Conservation (phyloP, 2,797 vertebrate species). For the Philypnodon macrostomus region DNA sequence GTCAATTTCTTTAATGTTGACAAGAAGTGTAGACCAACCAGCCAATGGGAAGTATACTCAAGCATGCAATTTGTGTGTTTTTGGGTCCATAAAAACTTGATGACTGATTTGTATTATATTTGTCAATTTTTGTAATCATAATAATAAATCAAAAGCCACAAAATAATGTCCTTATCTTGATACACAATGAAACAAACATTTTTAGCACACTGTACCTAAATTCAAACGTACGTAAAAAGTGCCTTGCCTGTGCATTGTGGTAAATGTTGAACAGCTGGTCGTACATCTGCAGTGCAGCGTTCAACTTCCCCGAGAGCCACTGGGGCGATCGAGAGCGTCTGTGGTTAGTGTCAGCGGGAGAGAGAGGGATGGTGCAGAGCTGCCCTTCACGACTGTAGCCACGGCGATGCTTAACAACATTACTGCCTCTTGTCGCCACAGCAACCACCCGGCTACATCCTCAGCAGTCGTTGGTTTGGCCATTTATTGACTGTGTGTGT, state of each 20-base stretch:
- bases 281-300: constrained; percentile 24
- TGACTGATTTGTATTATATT: too few species aligned
- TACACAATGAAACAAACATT: too few species aligned
- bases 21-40: too few species aligned
- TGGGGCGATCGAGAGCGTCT: constrained; percentile 15
- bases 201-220: too few species aligned
- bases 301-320: constrained; percentile 25
- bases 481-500: constrained; percentile 34
- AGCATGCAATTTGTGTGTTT: too few species aligned
- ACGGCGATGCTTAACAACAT: constrained; percentile 64
- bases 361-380: constrained; percentile 49
- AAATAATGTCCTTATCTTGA: too few species aligned
- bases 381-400: constrained; percentile 49
- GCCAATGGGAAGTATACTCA: too few species aligned
- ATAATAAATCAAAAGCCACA: too few species aligned
- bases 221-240: background rate
- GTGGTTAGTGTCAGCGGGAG: constrained; percentile 22
- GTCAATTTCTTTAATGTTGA: too few species aligned
- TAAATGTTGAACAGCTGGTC: constrained; percentile 3
- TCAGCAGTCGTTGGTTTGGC: constrained; percentile 51
- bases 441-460: constrained; percentile 62
- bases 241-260: background rate
- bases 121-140: too few species aligned
- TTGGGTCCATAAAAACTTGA: too few species aligned
- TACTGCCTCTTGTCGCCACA: constrained; percentile 66